Evolutionary conservation across 1,140 invertebrate species (phyloP), one percentile per base, ranked within the genome.

Genomic region (Drosophila nigrodunni): DNA sequence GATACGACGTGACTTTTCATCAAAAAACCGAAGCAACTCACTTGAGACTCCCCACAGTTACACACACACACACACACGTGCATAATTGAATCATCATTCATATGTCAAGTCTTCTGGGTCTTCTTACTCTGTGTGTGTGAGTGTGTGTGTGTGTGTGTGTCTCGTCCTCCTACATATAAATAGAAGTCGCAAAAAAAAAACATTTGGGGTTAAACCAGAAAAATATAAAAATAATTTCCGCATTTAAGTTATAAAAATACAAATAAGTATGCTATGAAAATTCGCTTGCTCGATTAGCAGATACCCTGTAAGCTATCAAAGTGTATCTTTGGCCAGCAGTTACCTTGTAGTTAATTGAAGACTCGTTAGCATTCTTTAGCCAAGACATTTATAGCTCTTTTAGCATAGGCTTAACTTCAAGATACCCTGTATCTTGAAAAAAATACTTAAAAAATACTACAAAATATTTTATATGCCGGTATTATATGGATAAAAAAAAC

Each of bases 1-100:
- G 82, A 83, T 91, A 77, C 78, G 78, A 90, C 88, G 88, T 90
- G 88, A 90, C 88, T 90, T 90, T 90, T 85, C 62, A 62, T 70
- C 77, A 89, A 74, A 74, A 89, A 77, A 70, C 49, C 35, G 37
- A 58, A 61, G 79, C 66, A 54, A 75, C 70, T 75, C 78, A 90
- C 81, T 90, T 77, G 87, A 88, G 86, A 86, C 86, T 69, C 65
- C 59, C 76, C 80, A 70, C 85, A 64, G 61, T 62, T 62, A 13
- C 18, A 41, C 21, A 59, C 21, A 49, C 46, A 34, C 18, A 46
- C 41, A 73, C 46, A 78, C 62, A 68, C 59, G 67, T 70, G 69
- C 43, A 78, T 86, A 86, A 86, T 86, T 86, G 82, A 86, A 86
- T 86, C 79, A 68, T 59, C 66, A 68, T 43, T 69, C 77, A 64